These are phyloP conservation scores for Danio rerio DNA, from an alignment of 2,113 vertebrate genomes.

Conservation along the genomic window DNA sequence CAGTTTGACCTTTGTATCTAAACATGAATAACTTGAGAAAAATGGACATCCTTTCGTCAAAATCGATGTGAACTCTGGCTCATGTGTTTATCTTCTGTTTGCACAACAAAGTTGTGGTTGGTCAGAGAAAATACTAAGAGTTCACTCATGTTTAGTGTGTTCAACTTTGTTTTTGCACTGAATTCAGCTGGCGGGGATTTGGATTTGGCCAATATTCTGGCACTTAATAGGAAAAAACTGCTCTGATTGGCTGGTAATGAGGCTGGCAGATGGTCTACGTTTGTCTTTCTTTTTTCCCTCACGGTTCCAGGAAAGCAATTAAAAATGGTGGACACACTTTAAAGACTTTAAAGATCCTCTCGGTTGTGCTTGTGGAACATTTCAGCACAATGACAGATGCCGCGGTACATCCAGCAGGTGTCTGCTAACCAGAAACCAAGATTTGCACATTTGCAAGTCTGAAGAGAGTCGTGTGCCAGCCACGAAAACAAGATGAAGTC, in stretches of 20 bases:
- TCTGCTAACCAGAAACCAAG: conserved; percentile 16
- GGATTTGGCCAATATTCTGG: background rate
- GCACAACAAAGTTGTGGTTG: background rate
- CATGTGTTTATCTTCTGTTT: background rate
- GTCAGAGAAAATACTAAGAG: background rate
- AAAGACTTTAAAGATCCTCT: conserved; percentile 28
- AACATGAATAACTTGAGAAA: too few relatives aligned
- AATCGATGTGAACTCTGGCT: too few relatives aligned
- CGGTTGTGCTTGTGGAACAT: conserved; percentile 17
- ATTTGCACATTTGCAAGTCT: conserved; percentile 39
- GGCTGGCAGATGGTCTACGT: conserved; percentile 45
- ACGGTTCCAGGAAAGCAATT: conserved; percentile 41
- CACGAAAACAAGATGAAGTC: conserved; percentile 10
- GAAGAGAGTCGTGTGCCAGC: background rate
- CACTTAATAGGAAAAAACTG: background rate
- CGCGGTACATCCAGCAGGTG: conserved; percentile 36
- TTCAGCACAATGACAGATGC: conserved; percentile 46
- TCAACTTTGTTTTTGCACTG: background rate
- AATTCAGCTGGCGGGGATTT: background rate
- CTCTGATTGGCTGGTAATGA: conserved; percentile 26
- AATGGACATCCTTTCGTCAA: background rate
- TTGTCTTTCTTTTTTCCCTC: conserved; percentile 36
- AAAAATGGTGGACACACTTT: conserved; percentile 41
- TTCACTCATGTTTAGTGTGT: background rate
- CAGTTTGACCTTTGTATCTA: too few relatives aligned